phyloP scores from a whole-genome alignment of 2,113 vertebrate species.

The Pandion haliaetus region DNA sequence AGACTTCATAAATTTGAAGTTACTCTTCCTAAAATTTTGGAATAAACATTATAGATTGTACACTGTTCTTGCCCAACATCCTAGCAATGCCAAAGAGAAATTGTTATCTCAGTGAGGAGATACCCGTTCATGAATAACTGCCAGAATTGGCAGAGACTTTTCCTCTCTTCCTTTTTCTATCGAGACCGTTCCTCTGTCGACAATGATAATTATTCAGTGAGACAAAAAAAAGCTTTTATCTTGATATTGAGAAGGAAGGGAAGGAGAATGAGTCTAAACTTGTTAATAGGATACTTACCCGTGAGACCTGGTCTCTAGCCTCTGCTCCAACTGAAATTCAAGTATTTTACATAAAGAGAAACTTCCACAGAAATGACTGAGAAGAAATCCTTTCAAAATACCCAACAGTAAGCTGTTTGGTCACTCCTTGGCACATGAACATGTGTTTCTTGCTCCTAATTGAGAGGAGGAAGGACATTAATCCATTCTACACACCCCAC shows the following conservation, averaged over 20 bases:
- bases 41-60: not conserved
- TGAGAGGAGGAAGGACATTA: not conserved
- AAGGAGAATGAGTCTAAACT: not conserved
- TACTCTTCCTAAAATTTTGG: not conserved
- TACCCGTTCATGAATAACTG: not conserved
- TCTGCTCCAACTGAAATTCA: not conserved
- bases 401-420: not conserved
- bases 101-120: not conserved
- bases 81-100: not conserved
- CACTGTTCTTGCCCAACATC: not conserved
- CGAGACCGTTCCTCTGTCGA: not conserved
- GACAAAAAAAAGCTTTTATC: not conserved
- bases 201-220: not conserved
- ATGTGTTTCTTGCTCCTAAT: not conserved
- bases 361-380: not conserved
- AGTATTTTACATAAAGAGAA: not conserved
- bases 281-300: not conserved
- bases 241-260: not conserved
- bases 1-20: not conserved
- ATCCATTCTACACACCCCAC: not conserved
- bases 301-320: not conserved
- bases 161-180: not conserved
- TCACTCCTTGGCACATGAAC: not conserved
- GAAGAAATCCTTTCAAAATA: not conserved
- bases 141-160: not conserved